Base-by-base conservation (phyloP, 2,888 invertebrate genomes). In the Dione juno region DNA sequence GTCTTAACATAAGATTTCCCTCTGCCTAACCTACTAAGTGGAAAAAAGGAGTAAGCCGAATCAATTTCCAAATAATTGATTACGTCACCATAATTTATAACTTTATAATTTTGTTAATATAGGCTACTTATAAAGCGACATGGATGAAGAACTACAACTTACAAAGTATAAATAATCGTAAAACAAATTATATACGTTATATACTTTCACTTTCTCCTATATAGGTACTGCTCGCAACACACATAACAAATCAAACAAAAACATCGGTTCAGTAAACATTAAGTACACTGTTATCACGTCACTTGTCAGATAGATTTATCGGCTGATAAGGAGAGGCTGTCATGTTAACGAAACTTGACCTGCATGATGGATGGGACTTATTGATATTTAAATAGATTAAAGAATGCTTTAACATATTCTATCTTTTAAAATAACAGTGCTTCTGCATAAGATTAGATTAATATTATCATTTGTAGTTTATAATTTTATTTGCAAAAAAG, bases 281-380 rank as follows among this genome's bases (percentile, higher is more conserved):
- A 63, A 45, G 45, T 35, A 35, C 53, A 19, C 37, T 43, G 68
- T 68, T 68, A 68, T 68, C 68, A 43, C 21, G 53, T 61, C 40
- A 41, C 63, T 52, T 68, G 68, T 63, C 68, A 63, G 45, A 43
- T 41, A 61, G 67, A 63, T 68, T 16, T 63, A 68, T 68, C 54
- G 45, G 21, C 53, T 63, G 68, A 68, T 68, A 68, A 68, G 43
- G 16, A 37, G 50, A 37, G 43, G 63, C 63, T 68, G 68, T 68
- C 68, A 68, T 53, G 10, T 19, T 16, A 45, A 63, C 68, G n/a
- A 54, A 63, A 45, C 19, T 37, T 63, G 63, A 63, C 63, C 53
- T 37, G 53, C 13, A 10, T 54, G 68, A 63, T 68, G 19, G 52
- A 63, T 68, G 52, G 43, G 58, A 13, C 35, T 35, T 37, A 45